phyloP scores from a whole-genome alignment of 2,113 vertebrate species.

The Urocolius indicus region DNA sequence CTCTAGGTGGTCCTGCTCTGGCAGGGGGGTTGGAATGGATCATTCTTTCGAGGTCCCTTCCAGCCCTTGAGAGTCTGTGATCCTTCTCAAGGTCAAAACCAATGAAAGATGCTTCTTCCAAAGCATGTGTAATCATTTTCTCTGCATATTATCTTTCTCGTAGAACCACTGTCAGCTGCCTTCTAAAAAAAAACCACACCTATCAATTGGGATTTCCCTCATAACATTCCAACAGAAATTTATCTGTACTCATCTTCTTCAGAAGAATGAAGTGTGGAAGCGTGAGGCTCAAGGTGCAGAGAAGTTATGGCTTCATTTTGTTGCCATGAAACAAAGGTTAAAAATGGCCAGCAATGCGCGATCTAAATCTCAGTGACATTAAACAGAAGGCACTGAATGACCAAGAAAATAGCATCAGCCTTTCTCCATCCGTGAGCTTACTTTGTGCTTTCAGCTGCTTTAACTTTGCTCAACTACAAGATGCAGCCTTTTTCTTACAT shows the following conservation, averaged over 20 bases:
- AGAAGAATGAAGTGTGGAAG: background rate
- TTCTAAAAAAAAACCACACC: background rate
- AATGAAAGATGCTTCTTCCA: background rate
- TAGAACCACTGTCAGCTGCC: background rate
- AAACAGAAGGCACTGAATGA: conserved; percentile 5
- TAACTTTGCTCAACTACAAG: background rate
- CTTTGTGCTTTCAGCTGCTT: background rate
- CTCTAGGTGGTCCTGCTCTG: too few relatives aligned
- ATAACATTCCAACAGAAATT: background rate
- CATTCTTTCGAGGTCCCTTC: too few relatives aligned
- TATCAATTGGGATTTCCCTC: background rate
- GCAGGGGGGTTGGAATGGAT: too few relatives aligned
- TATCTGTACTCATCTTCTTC: background rate
- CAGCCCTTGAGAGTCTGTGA: background rate
- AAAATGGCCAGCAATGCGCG: background rate
- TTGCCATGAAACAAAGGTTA: background rate
- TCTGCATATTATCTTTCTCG: background rate
- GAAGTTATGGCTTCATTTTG: background rate
- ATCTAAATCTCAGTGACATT: background rate
- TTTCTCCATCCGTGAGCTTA: background rate
- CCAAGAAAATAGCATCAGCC: background rate
- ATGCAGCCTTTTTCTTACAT: background rate
- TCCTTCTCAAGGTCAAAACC: background rate
- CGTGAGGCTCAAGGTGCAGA: background rate
- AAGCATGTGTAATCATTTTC: background rate